Evolutionary conservation across 2,113 vertebrate species (phyloP).

Genomic region (Limanda limanda): DNA sequence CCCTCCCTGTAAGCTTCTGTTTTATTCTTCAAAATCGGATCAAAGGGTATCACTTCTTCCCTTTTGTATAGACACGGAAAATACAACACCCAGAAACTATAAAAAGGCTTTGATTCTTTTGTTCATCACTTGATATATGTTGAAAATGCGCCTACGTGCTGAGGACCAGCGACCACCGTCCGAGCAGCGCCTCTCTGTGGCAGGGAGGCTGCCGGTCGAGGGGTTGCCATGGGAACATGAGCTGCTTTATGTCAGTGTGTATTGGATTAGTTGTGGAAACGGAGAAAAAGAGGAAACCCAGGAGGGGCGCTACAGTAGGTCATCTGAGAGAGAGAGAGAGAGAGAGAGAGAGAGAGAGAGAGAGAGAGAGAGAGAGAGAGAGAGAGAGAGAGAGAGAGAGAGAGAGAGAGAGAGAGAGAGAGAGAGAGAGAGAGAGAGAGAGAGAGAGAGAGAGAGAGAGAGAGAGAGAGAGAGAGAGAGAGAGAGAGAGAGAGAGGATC

Average conservation of each 20-base stretch:
- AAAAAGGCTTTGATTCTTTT: not conserved
- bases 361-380: slow-evolving; percentile 7
- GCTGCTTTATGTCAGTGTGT: not conserved
- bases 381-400: slow-evolving; percentile 8
- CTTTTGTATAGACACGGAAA: not conserved
- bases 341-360: too few species aligned
- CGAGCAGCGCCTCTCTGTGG: not conserved
- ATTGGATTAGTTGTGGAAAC: not conserved
- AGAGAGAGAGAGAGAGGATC: slow-evolving; percentile 19
- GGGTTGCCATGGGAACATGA: slow-evolving; percentile 42
- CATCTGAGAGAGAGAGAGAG: slow-evolving; percentile 8
- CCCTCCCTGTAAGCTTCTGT: not conserved
- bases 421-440: not conserved
- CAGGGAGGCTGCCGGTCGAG: not conserved
- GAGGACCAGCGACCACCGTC: not conserved
- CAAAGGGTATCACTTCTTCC: too few species aligned
- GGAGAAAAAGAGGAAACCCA: slow-evolving; percentile 5
- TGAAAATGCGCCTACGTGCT: not conserved
- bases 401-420: slow-evolving; percentile 6
- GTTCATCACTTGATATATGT: not conserved
- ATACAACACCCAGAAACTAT: not conserved
- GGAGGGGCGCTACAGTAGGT: not conserved
- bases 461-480: slow-evolving; percentile 4
- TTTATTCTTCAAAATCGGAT: too few species aligned
- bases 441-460: slow-evolving; percentile 3